A percentile compares a stretch with the other conserved stretches of the same genome.
These are phyloP conservation scores for Glaucidium brasilianum DNA, from an alignment of 2,113 vertebrate genomes.

Conservation along the genomic window DNA sequence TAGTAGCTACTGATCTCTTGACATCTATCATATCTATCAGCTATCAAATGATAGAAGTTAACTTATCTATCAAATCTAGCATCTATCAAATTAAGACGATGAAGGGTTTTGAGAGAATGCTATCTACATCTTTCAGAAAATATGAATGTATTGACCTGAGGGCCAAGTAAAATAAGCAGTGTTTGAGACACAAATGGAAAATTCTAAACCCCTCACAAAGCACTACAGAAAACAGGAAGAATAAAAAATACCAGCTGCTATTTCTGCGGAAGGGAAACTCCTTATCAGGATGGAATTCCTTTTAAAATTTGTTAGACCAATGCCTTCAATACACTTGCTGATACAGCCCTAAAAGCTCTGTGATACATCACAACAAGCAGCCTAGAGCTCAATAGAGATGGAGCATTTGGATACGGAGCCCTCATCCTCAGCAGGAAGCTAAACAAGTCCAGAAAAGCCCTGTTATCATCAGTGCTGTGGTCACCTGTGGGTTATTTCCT, in stretches of 20 bases:
- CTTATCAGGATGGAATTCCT: background rate
- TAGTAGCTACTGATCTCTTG: background rate
- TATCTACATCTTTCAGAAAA: constrained; percentile 50
- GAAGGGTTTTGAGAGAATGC: constrained; percentile 32
- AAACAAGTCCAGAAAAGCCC: background rate
- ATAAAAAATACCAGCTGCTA: background rate
- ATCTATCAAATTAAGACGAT: constrained; percentile 40
- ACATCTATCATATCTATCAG: background rate
- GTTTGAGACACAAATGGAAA: background rate
- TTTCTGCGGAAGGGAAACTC: background rate
- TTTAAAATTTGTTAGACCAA: background rate
- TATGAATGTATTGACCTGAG: background rate
- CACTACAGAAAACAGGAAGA: background rate
- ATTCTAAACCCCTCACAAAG: constrained; percentile 13
- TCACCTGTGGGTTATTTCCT: background rate
- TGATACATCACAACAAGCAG: background rate
- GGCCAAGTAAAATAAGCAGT: background rate
- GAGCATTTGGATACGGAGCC: background rate
- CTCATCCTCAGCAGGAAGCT: background rate
- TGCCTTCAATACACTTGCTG: background rate
- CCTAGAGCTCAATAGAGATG: background rate
- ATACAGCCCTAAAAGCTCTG: background rate
- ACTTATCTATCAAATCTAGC: background rate
- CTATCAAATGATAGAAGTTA: background rate
- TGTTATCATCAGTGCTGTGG: background rate